Percentiles rank a stretch among this genome's conserved stretches.
phyloP scores from a whole-genome alignment of 2,113 vertebrate species.

The Lasiurus cinereus region DNA sequence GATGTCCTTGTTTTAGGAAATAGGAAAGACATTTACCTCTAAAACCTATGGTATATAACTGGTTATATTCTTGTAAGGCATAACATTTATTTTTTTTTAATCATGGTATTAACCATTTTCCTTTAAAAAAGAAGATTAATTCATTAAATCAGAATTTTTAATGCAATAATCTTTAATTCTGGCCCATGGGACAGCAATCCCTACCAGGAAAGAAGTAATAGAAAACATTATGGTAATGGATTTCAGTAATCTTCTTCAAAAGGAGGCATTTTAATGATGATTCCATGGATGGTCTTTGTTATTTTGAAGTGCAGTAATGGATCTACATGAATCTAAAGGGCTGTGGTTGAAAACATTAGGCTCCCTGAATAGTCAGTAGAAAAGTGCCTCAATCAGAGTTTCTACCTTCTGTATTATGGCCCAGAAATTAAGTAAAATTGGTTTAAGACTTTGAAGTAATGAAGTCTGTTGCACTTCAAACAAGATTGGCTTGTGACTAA shows the following conservation, averaged over 20 bases:
- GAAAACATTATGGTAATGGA: constrained; percentile 74
- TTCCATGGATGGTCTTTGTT: constrained; percentile 58
- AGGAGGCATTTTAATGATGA: constrained; percentile 68
- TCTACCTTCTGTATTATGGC: constrained; percentile 19
- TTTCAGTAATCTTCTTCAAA: constrained; percentile 73
- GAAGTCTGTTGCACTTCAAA: constrained; percentile 57
- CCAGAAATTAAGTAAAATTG: constrained; percentile 72
- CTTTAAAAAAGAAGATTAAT: constrained; percentile 41
- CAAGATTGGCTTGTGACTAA: constrained; percentile 36
- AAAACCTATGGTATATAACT: neutral
- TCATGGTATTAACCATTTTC: constrained; percentile 15
- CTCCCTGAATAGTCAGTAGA: constrained; percentile 44
- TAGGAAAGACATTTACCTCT: constrained; percentile 1
- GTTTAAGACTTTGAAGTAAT: constrained; percentile 71
- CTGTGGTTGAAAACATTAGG: constrained; percentile 71
- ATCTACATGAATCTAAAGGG: constrained; percentile 60
- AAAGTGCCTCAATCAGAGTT: neutral
- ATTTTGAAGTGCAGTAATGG: constrained; percentile 73
- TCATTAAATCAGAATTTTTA: constrained; percentile 63
- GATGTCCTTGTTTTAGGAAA: neutral
- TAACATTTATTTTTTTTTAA: neutral
- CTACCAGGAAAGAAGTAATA: neutral
- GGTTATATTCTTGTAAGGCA: neutral
- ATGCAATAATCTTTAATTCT: constrained; percentile 54
- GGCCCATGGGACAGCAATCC: constrained; percentile 51